Conservation (phyloP, 2,888 invertebrate genomes). For the Platynereis dumerilii region DNA sequence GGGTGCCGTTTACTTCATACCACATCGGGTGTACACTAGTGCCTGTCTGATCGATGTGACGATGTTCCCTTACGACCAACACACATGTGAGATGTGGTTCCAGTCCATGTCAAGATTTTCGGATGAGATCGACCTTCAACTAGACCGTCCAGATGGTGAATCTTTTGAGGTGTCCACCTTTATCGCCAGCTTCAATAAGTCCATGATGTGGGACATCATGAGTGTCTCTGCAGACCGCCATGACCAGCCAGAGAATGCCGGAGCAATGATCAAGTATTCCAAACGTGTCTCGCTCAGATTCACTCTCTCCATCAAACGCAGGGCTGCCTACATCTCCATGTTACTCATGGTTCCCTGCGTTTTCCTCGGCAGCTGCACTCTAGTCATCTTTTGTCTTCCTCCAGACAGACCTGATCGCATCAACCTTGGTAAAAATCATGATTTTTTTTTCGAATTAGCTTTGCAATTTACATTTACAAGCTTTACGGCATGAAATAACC, state of each 20-base stretch:
- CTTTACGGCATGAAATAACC: too few relatives aligned
- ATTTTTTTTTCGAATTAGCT: too few relatives aligned
- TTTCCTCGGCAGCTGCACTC: slow-evolving; percentile 21
- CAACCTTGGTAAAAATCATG: slow-evolving; percentile 26
- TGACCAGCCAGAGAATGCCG: slow-evolving; percentile 11
- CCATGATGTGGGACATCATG: slow-evolving; percentile 29
- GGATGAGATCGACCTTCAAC: slow-evolving; percentile 12
- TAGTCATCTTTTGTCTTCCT: slow-evolving; percentile 26
- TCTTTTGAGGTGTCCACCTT: slow-evolving; percentile 26
- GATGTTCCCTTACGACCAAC: slow-evolving; percentile 2
- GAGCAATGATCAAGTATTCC: slow-evolving; percentile 25
- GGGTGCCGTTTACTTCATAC: not conserved
- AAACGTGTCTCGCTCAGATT: slow-evolving; percentile 24
- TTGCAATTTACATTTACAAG: too few relatives aligned
- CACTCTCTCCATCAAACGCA: slow-evolving; percentile 12
- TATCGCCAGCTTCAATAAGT: slow-evolving; percentile 26
- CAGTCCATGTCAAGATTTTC: slow-evolving; percentile 21
- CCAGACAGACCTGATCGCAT: slow-evolving; percentile 30
- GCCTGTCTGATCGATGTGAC: slow-evolving; percentile 3
- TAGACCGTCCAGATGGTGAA: not conserved
- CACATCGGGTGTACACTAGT: not conserved
- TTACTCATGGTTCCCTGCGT: slow-evolving; percentile 29
- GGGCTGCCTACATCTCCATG: slow-evolving; percentile 22
- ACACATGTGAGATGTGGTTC: slow-evolving; percentile 21
- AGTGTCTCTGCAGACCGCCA: slow-evolving; percentile 12